A percentile compares a stretch with the other conserved stretches of the same genome.
These are phyloP conservation scores for Merluccius polli DNA, from an alignment of 2,797 vertebrate species.

Conservation along the genomic window DNA sequence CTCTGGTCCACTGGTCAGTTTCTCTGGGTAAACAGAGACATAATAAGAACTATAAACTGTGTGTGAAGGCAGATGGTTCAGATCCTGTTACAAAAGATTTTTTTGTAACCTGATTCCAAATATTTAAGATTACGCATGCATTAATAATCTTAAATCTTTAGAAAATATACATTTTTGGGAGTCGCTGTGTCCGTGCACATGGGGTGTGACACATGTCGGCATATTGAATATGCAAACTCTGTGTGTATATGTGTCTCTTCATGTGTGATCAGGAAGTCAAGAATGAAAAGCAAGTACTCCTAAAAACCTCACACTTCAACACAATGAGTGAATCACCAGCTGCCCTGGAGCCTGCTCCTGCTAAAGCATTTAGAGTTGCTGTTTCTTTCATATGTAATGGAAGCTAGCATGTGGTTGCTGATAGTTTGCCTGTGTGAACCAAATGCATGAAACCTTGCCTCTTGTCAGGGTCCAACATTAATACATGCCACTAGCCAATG, in stretches of 20 bases:
- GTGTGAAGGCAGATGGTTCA: neutral
- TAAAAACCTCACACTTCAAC: neutral
- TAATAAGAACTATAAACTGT: neutral
- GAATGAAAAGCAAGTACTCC: neutral
- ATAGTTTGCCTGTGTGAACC: neutral
- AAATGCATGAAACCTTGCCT: neutral
- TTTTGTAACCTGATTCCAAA: no score
- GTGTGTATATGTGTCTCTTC: neutral
- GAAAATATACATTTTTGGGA: neutral
- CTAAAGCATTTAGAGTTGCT: neutral
- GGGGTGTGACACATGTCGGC: neutral
- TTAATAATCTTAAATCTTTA: constrained; percentile 1
- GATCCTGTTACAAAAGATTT: neutral
- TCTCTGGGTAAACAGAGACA: neutral
- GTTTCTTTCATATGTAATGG: neutral
- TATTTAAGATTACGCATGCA: no score
- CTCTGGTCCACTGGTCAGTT: neutral
- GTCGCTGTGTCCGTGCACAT: neutral
- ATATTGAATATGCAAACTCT: neutral
- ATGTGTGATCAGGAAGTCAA: neutral
- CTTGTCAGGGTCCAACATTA: no score
- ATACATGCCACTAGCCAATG: no score
- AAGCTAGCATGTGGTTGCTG: neutral
- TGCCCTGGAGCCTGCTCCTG: neutral
- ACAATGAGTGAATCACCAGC: neutral